These are phyloP conservation scores for Gymnothorax reevesii DNA, from an alignment of 2,797 vertebrate genomes.

Conservation along the genomic window DNA sequence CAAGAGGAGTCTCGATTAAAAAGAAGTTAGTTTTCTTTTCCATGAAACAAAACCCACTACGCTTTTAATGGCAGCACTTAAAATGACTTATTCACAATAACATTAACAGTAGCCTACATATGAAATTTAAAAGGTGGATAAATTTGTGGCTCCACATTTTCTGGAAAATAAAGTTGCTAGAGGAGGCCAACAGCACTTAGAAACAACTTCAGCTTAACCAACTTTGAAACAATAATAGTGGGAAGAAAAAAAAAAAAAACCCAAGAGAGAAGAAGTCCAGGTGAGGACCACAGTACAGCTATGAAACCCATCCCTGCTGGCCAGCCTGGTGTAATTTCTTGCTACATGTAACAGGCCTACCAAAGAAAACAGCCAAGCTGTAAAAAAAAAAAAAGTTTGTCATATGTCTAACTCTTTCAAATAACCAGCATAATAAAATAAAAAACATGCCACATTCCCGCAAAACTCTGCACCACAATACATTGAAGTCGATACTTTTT, in stretches of 20 bases:
- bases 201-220: background rate
- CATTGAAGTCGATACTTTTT: too few species aligned
- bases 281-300: background rate
- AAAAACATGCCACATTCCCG: too few species aligned
- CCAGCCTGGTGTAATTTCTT: background rate
- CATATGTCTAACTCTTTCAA: too few species aligned
- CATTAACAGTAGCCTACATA: background rate
- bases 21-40: background rate
- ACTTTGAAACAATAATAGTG: background rate
- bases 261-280: background rate
- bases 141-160: background rate
- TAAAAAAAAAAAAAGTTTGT: too few species aligned
- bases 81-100: background rate
- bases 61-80: too few species aligned
- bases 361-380: background rate
- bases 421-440: too few species aligned
- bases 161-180: background rate
- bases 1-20: background rate
- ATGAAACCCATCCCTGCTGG: background rate
- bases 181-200: background rate
- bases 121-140: background rate
- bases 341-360: background rate
- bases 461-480: too few species aligned
- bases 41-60: too few species aligned
- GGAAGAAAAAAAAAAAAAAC: background rate